Base-by-base conservation (phyloP, 1,140 invertebrate species). In the Glossosoma conforme region DNA sequence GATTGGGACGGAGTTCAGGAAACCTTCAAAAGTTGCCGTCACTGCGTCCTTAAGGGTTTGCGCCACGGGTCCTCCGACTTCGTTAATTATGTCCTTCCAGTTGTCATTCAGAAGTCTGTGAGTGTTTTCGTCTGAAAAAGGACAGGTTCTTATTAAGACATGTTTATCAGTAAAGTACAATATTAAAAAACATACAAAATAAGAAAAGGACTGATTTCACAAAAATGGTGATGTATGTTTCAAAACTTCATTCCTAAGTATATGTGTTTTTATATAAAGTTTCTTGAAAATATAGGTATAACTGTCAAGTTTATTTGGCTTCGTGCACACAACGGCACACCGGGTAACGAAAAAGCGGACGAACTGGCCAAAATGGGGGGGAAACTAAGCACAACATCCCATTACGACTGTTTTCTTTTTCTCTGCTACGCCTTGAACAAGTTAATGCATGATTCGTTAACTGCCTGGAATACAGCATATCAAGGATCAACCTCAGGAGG, bases 1-100 rank as follows among this genome's bases (percentile, higher is more conserved):
- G 3, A 67, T 65, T 1, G 69, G 62, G 19, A 67, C 60, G 44
- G 64, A 61, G 36, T 69, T 65, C 41, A 74, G 67, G 17, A 74
- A 65, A 47, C 60, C 62, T 45, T 61, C 51, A 17, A 72, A 60
- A 44, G 71, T 66, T 24, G 60, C 61, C 6, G 66, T 52, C 62
- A 72, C 66, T 9, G 71, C 65, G 37, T 66, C 62, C 51, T 68
- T 65, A 13, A 72, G 63, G 22, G 66, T 67, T 49, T 64, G 61
- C 1, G 62, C 60, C 24, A 72, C 57, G 36, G 72, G 64, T 11
- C 70, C 51, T 13, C 40, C 43, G 2, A 58, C 17, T 37, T 58
- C 56, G 28, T 15, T 24, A 14, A 58, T 11, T 9, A 58, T 32
- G 0, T 58, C 56, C 10, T 40, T 44, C 56, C 56, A 58, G 10